These are phyloP conservation scores for Oreochromis niloticus DNA, from an alignment of 2,113 vertebrate genomes.

Conservation along the genomic window DNA sequence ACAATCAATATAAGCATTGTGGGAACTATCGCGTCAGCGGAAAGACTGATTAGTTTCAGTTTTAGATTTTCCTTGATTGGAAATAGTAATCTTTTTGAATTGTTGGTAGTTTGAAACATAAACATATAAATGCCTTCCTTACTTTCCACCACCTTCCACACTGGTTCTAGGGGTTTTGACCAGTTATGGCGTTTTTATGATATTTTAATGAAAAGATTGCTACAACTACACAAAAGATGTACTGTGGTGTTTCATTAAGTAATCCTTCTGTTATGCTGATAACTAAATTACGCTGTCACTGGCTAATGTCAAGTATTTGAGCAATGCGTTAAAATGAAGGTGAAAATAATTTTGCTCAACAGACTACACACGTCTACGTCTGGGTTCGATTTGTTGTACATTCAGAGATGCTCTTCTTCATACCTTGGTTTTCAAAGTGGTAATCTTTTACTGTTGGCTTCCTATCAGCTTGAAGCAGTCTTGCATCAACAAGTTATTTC, in stretches of 20 bases:
- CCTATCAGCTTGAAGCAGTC: neutral
- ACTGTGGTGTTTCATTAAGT: neutral
- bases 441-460: neutral
- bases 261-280: neutral
- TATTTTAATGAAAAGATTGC: neutral
- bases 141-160: neutral
- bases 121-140: neutral
- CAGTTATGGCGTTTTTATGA: neutral
- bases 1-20: neutral
- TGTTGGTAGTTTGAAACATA: neutral
- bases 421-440: neutral
- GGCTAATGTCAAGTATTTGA: neutral
- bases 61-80: neutral
- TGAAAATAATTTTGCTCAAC: neutral
- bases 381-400: neutral
- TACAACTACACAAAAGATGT: neutral
- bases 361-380: neutral
- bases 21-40: neutral
- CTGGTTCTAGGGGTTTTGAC: neutral
- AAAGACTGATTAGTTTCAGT: neutral
- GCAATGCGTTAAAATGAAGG: neutral
- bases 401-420: neutral
- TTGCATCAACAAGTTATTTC: neutral
- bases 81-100: neutral
- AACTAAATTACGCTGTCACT: neutral